Evolutionary conservation across 2,888 invertebrate species (phyloP), one percentile per base, ranked within the genome.

Genomic region (Agrilus cyanescens): DNA sequence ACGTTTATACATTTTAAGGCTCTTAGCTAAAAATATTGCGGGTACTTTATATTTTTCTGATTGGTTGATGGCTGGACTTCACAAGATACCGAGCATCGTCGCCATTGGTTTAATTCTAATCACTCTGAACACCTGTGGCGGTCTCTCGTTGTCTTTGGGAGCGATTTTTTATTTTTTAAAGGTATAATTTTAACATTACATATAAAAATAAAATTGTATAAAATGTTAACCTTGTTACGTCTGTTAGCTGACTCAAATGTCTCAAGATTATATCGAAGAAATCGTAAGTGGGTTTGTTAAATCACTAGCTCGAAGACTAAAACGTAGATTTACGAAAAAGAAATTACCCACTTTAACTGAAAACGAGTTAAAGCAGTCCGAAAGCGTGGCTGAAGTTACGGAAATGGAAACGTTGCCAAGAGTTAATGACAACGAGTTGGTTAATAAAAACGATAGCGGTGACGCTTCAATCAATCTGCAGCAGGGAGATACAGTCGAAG

Each of bases 251-350:
- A 81, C 80, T 4, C 80, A 76, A 66, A 78, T 82, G 74, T 84
- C 81, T 37, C 83, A 85, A 65, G 82, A 83, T 56, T 81, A 79
- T 57, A 65, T 85, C 38, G 82, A 85, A 62, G 77, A 58, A 42
- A 48, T 65, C 4, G 53, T 60, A 4, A 58, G 58, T 53, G 50
- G 46, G 29, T 34, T 61, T 32, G 41, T 61, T 3, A 64, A 62
- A 59, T 59, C 62, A 48, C 47, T 61, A 31, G 16, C 13, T 13
- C 32, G 12, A 33, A 38, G 10, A 10, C 4, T 25, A 4, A 25
- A 25, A 10, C 10, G 10, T 25, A 25, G 10, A 25, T 25, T 25
- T 25, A 25, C 25, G 10, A 25, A 4, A 25, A 25, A 25, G 25
- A 25, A 25, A 25, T 10, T 25, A 25, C 25, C 25, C 25, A 25